Evolutionary conservation across 2,797 vertebrate genomes (phyloP), one percentile per base, ranked within the genome.

Genomic region (Onychomys leucogaster): DNA sequence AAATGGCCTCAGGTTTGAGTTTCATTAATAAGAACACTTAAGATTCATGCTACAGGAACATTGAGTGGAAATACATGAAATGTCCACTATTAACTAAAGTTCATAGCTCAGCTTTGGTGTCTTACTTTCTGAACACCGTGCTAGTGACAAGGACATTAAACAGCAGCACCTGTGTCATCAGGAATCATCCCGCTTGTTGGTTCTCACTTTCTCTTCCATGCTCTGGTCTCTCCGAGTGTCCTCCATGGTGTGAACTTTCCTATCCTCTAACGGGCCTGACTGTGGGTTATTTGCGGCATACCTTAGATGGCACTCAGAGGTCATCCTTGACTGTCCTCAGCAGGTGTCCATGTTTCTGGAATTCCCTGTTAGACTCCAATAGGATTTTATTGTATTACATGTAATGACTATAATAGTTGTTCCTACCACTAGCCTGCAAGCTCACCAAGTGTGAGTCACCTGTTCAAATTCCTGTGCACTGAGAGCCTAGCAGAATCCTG

Each of bases 71-170:
- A 67, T 27, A 80, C 69, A 59, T 43, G 61, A 78, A 76, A 80
- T 57, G 6, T 69, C 69, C 63, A 77, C 37, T 80, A 59, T 37
- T 83, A 37, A 87, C 32, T 55, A 4, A 55, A 55, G 16, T 55
- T 55, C 14, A 55, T 12, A 82, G 43, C 46, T 89, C 63, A 94
- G 57, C 12, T n/a, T 82, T 75, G 59, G 57, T 89, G 32, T 89
- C 91, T 95, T 55, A 78, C 32, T 76, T 84, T 91, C 59, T 75
- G 83, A 71, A 76, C 55, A 23, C 43, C 37, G 12, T 86, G 3
- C 90, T 76, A 90, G 37, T 55, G 57, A 49, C 46, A n/a, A 94
- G 84, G 63, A 89, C 52, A 77, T 80, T 91, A 63, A 89, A 73
- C 37, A 83, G 11, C 7, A 10, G 6, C n/a, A 7, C 13, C 88